phyloP scores from a whole-genome alignment of 2,888 invertebrate genomes.

The Emmelina monodactyla region DNA sequence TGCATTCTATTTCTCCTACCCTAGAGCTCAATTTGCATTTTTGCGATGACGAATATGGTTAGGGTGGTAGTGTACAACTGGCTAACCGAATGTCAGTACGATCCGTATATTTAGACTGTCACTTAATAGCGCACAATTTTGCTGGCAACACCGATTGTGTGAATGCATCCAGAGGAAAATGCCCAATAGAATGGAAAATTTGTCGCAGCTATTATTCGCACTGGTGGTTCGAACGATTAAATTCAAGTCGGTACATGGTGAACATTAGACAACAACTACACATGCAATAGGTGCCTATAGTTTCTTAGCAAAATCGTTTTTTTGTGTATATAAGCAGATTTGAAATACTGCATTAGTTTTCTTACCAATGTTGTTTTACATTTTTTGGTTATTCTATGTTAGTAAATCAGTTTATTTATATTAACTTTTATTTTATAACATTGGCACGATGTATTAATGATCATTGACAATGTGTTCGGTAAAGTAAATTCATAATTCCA shows the following conservation, averaged over 20 bases:
- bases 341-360: no score
- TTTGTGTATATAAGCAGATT: no score
- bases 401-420: no score
- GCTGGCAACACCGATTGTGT: conserved; percentile 57
- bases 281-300: background rate
- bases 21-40: conserved; percentile 21
- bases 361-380: no score
- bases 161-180: conserved; percentile 60
- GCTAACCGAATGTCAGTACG: conserved; percentile 39
- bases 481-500: no score
- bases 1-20: conserved; percentile 10
- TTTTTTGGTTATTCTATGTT: no score
- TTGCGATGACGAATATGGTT: conserved; percentile 23
- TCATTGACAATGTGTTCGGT: no score
- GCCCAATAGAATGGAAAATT: conserved; percentile 60
- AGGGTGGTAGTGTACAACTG: conserved; percentile 39
- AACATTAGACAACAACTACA: conserved; percentile 26
- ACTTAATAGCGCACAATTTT: conserved; percentile 61
- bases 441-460: no score
- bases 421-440: no score
- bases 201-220: conserved; percentile 57
- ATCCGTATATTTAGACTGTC: conserved; percentile 60
- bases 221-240: conserved; percentile 55
- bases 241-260: conserved; percentile 33
- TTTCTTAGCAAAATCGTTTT: no score